phyloP scores from a whole-genome alignment of 2,113 vertebrate genomes.

The Suricata suricatta region DNA sequence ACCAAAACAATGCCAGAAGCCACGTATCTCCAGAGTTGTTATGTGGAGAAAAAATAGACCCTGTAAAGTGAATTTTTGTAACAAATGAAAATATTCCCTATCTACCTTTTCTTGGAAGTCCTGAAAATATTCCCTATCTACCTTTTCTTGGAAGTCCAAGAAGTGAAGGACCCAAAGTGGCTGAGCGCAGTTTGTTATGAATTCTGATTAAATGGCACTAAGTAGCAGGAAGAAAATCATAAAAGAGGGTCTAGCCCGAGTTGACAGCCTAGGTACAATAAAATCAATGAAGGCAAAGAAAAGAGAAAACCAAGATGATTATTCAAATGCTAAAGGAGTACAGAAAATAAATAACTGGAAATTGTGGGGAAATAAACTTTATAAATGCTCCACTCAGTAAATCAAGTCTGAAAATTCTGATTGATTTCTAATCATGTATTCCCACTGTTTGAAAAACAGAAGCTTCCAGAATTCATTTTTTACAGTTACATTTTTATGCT shows the following conservation, averaged over 20 bases:
- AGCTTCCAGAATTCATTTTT: slow-evolving; percentile 45
- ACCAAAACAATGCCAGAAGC: background rate
- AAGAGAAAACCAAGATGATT: background rate
- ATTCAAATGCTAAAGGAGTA: background rate
- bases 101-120: slow-evolving; percentile 32
- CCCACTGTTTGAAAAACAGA: slow-evolving; percentile 1
- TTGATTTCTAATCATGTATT: slow-evolving; percentile 32
- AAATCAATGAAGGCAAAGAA: background rate
- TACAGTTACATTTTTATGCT: background rate
- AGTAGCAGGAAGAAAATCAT: slow-evolving; percentile 21
- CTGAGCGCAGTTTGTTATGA: background rate
- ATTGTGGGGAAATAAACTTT: background rate
- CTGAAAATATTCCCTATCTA: background rate
- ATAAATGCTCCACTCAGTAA: slow-evolving; percentile 18
- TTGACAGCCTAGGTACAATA: background rate
- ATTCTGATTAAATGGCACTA: background rate
- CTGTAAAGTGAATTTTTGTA: background rate
- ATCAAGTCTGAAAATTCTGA: slow-evolving; percentile 25
- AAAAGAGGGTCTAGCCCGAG: background rate
- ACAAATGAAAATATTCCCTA: slow-evolving; percentile 17
- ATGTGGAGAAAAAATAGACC: background rate
- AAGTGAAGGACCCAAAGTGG: background rate
- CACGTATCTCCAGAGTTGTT: background rate
- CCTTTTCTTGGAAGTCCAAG: slow-evolving; percentile 15
- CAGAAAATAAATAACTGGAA: background rate